A percentile compares a stretch with the other conserved stretches of the same genome.
These are phyloP conservation scores for Nothocercus julius DNA, from an alignment of 2,113 vertebrate species.

Conservation along the genomic window DNA sequence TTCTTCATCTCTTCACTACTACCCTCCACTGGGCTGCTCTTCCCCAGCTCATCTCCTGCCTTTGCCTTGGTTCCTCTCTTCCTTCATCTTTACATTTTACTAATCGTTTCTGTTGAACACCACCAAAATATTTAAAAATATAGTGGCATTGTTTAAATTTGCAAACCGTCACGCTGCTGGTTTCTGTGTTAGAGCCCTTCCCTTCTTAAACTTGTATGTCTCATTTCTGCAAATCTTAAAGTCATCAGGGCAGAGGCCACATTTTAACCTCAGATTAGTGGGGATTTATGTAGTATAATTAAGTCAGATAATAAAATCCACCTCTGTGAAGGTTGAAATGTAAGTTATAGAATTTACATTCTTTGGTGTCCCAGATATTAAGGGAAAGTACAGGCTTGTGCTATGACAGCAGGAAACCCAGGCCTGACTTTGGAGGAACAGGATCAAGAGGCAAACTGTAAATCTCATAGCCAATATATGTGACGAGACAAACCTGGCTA, in stretches of 20 bases:
- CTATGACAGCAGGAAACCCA: not conserved
- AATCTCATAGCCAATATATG: not conserved
- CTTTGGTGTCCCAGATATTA: not conserved
- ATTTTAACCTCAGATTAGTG: not conserved
- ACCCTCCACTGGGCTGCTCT: not conserved
- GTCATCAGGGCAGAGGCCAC: not conserved
- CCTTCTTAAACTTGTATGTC: not conserved
- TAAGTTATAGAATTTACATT: not conserved
- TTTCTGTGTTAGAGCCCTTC: not conserved
- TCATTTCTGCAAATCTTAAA: conserved; percentile 25
- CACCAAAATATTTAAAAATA: not conserved
- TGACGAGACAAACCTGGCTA: not conserved
- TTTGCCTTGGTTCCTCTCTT: not conserved
- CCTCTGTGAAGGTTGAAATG: not conserved
- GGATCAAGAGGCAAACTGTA: not conserved
- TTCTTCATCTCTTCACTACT: not conserved
- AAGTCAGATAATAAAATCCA: conserved; percentile 13
- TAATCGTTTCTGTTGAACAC: not conserved
- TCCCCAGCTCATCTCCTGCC: not conserved
- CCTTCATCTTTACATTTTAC: not conserved
- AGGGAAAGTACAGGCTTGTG: not conserved
- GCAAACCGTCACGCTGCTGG: not conserved
- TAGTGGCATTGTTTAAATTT: not conserved
- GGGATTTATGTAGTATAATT: conserved; percentile 10
- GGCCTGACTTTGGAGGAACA: not conserved